These are phyloP conservation scores for Cromileptes altivelis DNA, from an alignment of 2,113 vertebrate species.

Conservation along the genomic window DNA sequence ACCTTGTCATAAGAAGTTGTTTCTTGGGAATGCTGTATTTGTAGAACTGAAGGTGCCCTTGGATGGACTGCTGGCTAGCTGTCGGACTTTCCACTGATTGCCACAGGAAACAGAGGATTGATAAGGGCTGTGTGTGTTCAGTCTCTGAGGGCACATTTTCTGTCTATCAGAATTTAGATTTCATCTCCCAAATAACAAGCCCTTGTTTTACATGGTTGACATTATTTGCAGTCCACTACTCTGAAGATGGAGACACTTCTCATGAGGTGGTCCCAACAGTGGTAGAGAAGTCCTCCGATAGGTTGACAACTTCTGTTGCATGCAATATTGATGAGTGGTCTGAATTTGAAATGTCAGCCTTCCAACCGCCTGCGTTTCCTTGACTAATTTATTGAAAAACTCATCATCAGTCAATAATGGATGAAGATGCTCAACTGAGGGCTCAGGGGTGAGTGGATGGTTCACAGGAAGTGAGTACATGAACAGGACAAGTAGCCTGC, in stretches of 20 bases:
- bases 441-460: constrained; percentile 29
- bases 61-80: constrained; percentile 26
- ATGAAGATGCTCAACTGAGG: constrained; percentile 59
- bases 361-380: constrained; percentile 62
- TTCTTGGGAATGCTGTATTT: neutral
- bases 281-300: constrained; percentile 10
- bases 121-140: constrained; percentile 28
- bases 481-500: neutral
- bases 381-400: constrained; percentile 73
- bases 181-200: neutral
- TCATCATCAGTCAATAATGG: constrained; percentile 75
- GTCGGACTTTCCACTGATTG: constrained; percentile 41
- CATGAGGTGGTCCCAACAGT: neutral
- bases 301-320: constrained; percentile 31
- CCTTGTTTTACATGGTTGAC: neutral
- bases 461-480: constrained; percentile 17
- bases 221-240: neutral
- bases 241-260: neutral
- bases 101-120: constrained; percentile 28
- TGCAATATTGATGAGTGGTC: constrained; percentile 69
- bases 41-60: constrained; percentile 33
- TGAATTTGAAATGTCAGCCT: constrained; percentile 77
- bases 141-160: neutral
- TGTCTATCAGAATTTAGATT: neutral
- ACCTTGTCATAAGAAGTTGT: neutral